These are phyloP conservation scores for Hydropotes inermis DNA, from an alignment of 2,113 vertebrate species.

Conservation along the genomic window DNA sequence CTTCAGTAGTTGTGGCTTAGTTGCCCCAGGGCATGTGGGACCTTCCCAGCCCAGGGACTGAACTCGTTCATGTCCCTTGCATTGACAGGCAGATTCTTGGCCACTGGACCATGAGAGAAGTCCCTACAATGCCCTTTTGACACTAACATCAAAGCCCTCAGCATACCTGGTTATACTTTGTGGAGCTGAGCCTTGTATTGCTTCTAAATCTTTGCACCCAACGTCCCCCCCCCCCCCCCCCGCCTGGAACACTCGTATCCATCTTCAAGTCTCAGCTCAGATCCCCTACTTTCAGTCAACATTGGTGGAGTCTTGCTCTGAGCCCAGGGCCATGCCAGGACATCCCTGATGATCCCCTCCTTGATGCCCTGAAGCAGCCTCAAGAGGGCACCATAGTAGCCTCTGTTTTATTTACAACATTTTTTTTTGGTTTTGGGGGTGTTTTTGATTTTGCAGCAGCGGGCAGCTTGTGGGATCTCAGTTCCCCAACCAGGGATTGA, in stretches of 20 bases:
- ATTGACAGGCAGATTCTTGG: not conserved
- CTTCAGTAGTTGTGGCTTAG: not conserved
- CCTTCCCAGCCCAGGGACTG: not conserved
- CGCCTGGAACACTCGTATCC: not conserved
- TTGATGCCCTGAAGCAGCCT: not conserved
- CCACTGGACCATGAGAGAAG: not conserved
- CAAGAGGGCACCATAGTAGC: not conserved
- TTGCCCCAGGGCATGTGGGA: not conserved
- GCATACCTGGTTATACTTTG: not conserved
- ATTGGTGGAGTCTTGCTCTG: not conserved
- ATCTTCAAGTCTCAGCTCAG: not conserved
- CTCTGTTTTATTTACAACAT: not conserved
- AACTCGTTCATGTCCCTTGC: not conserved
- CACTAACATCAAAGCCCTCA: not conserved
- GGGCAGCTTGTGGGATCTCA: not conserved
- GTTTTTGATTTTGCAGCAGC: not conserved
- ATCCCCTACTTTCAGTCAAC: not conserved
- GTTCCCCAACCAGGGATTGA: not conserved
- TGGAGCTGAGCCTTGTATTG: not conserved
- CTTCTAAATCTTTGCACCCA: not conserved
- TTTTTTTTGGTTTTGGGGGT: not conserved
- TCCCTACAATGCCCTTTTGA: not conserved
- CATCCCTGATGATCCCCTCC: not conserved
- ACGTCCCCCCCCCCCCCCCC: rapidly evolving
- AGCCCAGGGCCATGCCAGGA: no score